Conservation (phyloP, 2,888 invertebrate genomes). For the Drosophila recens region DNA sequence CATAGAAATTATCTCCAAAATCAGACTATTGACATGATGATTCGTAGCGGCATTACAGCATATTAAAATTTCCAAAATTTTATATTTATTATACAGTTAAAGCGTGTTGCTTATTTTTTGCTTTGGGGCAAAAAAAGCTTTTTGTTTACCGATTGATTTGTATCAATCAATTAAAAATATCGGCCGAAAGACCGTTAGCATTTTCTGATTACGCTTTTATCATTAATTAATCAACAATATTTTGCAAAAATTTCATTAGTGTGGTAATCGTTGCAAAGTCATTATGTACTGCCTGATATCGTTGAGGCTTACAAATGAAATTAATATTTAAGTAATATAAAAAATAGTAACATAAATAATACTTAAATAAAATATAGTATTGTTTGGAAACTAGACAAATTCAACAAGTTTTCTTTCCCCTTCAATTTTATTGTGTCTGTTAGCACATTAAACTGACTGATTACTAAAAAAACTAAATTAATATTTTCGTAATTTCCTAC, state of each 20-base stretch:
- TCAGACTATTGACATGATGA: conserved; percentile 3
- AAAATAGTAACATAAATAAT: neutral
- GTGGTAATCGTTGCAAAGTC: conserved; percentile 18
- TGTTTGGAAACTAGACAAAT: too few species aligned
- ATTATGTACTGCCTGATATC: conserved; percentile 5
- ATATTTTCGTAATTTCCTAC: too few species aligned
- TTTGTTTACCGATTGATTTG: conserved; percentile 42
- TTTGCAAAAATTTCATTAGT: conserved; percentile 29
- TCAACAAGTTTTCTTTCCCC: too few species aligned
- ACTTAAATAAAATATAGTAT: too few species aligned
- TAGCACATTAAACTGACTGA: too few species aligned
- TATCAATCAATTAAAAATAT: conserved; percentile 64
- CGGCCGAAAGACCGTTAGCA: conserved; percentile 58
- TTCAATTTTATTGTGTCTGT: too few species aligned
- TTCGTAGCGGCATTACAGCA: conserved; percentile 24
- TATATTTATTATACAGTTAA: conserved; percentile 43
- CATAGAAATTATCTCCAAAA: conserved; percentile 36
- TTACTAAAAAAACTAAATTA: too few species aligned
- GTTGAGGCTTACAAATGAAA: neutral
- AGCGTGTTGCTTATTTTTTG: conserved; percentile 28
- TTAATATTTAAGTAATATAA: neutral
- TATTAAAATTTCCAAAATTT: conserved; percentile 39
- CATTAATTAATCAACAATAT: conserved; percentile 47
- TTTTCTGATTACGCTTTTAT: conserved; percentile 66
- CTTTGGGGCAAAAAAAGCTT: conserved; percentile 53